Base-by-base conservation (phyloP, 2,113 vertebrate genomes). In the Procavia capensis region DNA sequence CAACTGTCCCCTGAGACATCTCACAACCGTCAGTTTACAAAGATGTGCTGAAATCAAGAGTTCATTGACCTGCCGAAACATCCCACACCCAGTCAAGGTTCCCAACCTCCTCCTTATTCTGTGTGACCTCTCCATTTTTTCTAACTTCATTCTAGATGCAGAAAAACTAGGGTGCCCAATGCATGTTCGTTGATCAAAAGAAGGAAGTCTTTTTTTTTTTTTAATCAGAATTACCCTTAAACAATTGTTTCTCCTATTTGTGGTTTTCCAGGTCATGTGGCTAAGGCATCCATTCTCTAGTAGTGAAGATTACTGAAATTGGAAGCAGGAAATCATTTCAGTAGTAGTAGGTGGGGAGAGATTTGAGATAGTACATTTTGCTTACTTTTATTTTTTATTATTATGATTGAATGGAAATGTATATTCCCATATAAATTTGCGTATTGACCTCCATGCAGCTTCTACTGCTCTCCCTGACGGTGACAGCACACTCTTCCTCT, bases 221-320 rank as follows among this genome's bases (percentile, higher is more conserved):
- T n/a, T n/a, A n/a, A 89, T 80, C 9, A 80, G 24, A 95, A 85
- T 78, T 68, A 45, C 39, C 72, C 79, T 89, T 81, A 25, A 27
- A 85, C 29, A n/a, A 5, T 70, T 8, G 88, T 63, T 19, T 91
- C 43, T 87, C 9, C 2, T 63, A 2, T 74, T 43, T 64, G 57
- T 90, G 88, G 34, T 54, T 89, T 88, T 66, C 80, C 79, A 22
- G 14, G 27, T 27, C 41, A 20, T 59, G 63, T 85, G 57, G 45
- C 61, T 90, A 45, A 83, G 59, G 39, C 39, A 64, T 25, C 25
- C 27, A 20, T 24, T 72, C 68, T 36, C 9, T 29, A 83, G 57
- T 20, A 36, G 85, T 82, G 89, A 84, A 14, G 17, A 36, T 45
- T 41, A 39, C 29, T 50, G n/a, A 76, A 59, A 10, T 45, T 45